Conservation (phyloP, 2,797 vertebrate species). For the Dipus sagitta region DNA sequence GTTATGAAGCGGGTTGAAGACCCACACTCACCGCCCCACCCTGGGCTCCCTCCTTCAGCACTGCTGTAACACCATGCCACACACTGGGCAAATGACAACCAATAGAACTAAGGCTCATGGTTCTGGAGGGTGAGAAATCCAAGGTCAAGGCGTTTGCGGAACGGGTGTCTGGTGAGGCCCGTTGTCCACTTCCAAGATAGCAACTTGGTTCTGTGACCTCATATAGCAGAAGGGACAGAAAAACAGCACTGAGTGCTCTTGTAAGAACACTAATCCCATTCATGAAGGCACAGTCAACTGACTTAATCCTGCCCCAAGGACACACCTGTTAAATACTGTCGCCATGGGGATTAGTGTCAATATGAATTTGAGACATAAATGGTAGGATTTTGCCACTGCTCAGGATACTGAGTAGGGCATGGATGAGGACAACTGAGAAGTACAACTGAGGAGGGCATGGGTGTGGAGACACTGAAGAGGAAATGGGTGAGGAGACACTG, state of each 20-base stretch:
- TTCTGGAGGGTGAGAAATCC: not conserved
- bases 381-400: not conserved
- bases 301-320: too few relatives aligned
- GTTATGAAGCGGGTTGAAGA: not conserved
- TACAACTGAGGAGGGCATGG: not conserved
- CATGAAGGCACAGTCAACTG: not conserved
- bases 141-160: not conserved
- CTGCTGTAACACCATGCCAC: not conserved
- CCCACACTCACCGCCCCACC: fast-evolving
- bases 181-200: not conserved
- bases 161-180: too few relatives aligned
- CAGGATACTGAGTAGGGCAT: not conserved
- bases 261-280: not conserved
- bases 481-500: not conserved
- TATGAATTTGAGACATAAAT: not conserved
- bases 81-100: not conserved
- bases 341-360: too few relatives aligned
- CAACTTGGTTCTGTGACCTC: not conserved
- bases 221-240: fast-evolving
- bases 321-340: not conserved
- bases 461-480: not conserved
- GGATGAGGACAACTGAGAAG: not conserved
- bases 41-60: not conserved
- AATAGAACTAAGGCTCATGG: not conserved
- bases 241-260: not conserved